phyloP scores from a whole-genome alignment of 2,113 vertebrate species.

The Rhinolophus ferrumequinum region DNA sequence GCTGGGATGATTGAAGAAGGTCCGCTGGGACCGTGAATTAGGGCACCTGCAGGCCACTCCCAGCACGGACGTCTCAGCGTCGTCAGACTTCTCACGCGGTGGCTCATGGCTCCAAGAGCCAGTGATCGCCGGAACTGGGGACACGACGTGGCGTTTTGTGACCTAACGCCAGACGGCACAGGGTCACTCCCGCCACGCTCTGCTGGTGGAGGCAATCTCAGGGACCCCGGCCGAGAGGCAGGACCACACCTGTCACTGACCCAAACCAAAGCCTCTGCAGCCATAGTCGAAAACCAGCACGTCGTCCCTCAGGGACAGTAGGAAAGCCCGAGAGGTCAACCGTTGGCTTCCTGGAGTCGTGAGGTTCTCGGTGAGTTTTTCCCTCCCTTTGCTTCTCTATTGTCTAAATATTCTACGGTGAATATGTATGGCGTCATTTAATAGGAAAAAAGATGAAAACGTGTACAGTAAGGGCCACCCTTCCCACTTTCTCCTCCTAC shows the following conservation, averaged over 20 bases:
- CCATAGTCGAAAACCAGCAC: no score
- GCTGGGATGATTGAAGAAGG: no score
- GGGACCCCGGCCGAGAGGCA: no score
- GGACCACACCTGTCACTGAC: not conserved
- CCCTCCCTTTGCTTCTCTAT: not conserved
- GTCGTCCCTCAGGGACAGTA: not conserved
- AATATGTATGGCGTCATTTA: not conserved
- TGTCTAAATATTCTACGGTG: not conserved
- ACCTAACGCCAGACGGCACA: not conserved
- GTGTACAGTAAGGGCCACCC: no score
- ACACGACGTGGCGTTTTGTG: not conserved
- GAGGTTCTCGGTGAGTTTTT: not conserved
- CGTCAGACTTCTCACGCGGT: no score
- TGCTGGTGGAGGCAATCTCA: no score
- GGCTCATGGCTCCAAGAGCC: not conserved
- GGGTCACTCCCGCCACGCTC: not conserved
- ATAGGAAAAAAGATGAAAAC: not conserved
- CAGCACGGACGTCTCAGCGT: no score
- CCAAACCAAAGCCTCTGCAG: no score
- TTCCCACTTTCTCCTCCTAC: not conserved
- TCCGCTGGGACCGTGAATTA: no score
- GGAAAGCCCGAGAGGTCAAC: not conserved
- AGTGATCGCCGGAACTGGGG: rapidly evolving
- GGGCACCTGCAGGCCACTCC: no score
- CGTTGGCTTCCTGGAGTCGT: no score